A percentile compares a stretch with the other conserved stretches of the same genome.
These are phyloP conservation scores for Odobenus rosmarus DNA, from an alignment of 2,113 vertebrate species.

Conservation along the genomic window DNA sequence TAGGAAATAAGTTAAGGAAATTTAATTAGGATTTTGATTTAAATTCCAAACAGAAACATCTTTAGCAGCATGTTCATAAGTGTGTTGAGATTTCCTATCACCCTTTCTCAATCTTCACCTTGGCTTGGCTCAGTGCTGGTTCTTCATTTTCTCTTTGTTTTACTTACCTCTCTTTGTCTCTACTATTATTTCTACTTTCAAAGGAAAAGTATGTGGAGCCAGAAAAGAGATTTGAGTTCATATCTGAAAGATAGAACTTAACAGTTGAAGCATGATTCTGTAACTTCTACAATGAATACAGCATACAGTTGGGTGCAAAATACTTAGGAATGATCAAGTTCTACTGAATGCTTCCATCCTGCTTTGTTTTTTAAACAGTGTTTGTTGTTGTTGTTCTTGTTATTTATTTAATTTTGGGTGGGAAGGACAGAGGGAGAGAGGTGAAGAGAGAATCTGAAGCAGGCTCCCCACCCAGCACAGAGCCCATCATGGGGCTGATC, in stretches of 20 bases:
- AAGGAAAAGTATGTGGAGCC: background rate
- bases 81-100: background rate
- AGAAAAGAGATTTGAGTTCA: background rate
- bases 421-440: background rate
- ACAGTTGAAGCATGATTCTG: background rate
- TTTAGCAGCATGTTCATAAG: background rate
- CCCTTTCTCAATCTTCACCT: background rate
- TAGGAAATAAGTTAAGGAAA: background rate
- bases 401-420: background rate
- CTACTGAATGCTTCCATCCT: background rate
- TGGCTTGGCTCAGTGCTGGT: background rate
- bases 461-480: background rate
- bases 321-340: background rate
- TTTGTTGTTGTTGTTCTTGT: background rate
- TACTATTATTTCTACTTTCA: background rate
- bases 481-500: background rate
- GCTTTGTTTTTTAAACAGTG: background rate
- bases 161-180: background rate
- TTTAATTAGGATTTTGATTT: background rate
- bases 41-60: background rate
- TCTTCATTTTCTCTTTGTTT: background rate
- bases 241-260: background rate
- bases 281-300: background rate
- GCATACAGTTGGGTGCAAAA: background rate
- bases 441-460: background rate